phyloP scores from a whole-genome alignment of 2,113 vertebrate species.

The Tylochromis polylepis region DNA sequence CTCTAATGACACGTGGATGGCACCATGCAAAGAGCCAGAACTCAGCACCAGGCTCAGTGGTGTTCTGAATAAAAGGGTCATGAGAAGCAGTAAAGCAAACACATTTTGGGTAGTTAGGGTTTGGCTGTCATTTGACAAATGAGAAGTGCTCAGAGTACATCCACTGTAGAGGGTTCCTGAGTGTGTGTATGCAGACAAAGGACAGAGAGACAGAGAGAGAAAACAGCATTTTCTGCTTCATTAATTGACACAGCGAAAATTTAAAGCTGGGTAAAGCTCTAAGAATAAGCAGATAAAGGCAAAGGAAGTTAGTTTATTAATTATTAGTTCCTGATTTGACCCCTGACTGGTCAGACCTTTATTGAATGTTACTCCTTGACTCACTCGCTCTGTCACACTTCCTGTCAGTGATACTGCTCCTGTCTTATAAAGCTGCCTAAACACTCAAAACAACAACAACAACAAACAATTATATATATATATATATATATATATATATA shows the following conservation, averaged over 20 bases:
- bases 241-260: constrained; percentile 16
- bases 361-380: not conserved
- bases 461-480: too few relatives aligned
- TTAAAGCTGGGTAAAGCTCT: not conserved
- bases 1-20: constrained; percentile 36
- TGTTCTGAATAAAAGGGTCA: not conserved
- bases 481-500: too few relatives aligned
- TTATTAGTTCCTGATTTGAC: not conserved
- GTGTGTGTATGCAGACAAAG: not conserved
- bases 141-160: constrained; percentile 17
- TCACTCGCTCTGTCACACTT: not conserved
- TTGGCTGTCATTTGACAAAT: constrained; percentile 33
- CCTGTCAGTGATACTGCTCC: not conserved
- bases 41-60: constrained; percentile 8
- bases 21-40: not conserved
- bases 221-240: not conserved
- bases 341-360: not conserved
- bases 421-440: not conserved
- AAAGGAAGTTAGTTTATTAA: constrained; percentile 18
- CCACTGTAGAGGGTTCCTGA: not conserved
- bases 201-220: not conserved
- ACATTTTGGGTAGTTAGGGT: constrained; percentile 19
- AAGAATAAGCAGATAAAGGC: not conserved
- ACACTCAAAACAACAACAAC: not conserved
- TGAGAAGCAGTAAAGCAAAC: constrained; percentile 19